Evolutionary conservation across 2,888 invertebrate genomes (phyloP).

Genomic region (Latrodectus elegans): DNA sequence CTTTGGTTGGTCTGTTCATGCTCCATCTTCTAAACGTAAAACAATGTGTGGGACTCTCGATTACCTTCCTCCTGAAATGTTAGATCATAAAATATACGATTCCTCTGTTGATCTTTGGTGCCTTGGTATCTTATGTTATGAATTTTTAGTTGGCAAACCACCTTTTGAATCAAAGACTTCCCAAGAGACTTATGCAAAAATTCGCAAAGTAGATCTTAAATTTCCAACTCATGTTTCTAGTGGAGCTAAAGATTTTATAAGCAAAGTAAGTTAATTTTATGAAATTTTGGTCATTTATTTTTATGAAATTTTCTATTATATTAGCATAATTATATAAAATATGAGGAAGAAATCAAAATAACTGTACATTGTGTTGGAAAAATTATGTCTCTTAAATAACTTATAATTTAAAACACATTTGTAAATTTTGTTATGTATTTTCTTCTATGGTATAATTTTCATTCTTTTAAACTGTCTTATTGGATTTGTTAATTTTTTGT

Average conservation of each 20-base stretch:
- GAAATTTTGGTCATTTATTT: neutral
- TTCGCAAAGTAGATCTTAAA: constrained; percentile 75
- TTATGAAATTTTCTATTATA: neutral
- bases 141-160: constrained; percentile 92
- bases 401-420: too few species aligned
- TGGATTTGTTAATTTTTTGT: too few species aligned
- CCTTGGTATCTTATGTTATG: constrained; percentile 94
- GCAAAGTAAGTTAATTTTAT: constrained; percentile 74
- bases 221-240: constrained; percentile 76
- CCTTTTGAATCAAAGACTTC: constrained; percentile 87
- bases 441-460: too few species aligned
- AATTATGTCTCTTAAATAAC: neutral
- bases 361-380: too few species aligned
- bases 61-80: constrained; percentile 98
- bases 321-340: too few species aligned
- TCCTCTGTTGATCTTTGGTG: constrained; percentile 96
- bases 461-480: too few species aligned
- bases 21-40: constrained; percentile 82
- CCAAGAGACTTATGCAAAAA: constrained; percentile 76
- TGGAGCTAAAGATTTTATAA: constrained; percentile 76
- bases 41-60: constrained; percentile 96
- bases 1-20: constrained; percentile 99
- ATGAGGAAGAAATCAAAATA: too few species aligned
- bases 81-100: constrained; percentile 88
- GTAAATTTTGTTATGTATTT: too few species aligned